Conservation (phyloP, 1,140 invertebrate genomes). For the Palaemon carinicauda region DNA sequence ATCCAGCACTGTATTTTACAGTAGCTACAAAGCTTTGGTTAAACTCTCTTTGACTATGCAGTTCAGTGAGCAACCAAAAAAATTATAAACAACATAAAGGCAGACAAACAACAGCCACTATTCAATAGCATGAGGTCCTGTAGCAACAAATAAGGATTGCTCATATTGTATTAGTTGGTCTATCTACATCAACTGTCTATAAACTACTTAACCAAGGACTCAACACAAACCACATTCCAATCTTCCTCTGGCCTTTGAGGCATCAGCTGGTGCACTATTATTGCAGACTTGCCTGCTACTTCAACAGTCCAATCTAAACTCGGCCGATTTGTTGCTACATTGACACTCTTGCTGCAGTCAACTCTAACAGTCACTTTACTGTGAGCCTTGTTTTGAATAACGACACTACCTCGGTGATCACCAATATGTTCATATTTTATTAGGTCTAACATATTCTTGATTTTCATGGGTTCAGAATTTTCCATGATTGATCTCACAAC, state of each 20-base stretch:
- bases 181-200: not conserved
- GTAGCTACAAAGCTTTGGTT: too few relatives aligned
- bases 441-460: slow-evolving; percentile 53
- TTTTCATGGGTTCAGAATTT: slow-evolving; percentile 40
- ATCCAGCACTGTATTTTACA: too few relatives aligned
- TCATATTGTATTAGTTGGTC: too few relatives aligned
- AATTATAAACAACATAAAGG: too few relatives aligned
- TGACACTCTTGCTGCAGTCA: slow-evolving; percentile 36
- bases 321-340: slow-evolving; percentile 42
- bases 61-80: too few relatives aligned
- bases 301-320: slow-evolving; percentile 50
- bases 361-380: slow-evolving; percentile 37
- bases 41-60: too few relatives aligned
- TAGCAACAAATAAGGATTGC: too few relatives aligned
- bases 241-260: slow-evolving; percentile 20
- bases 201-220: slow-evolving; percentile 42
- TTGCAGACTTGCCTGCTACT: slow-evolving; percentile 51
- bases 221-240: slow-evolving; percentile 53
- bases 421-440: slow-evolving; percentile 52
- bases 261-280: slow-evolving; percentile 55
- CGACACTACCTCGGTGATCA: slow-evolving; percentile 45
- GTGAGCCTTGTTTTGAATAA: slow-evolving; percentile 59
- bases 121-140: too few relatives aligned
- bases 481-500: slow-evolving; percentile 58
- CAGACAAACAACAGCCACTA: too few relatives aligned